Evolutionary conservation across 1,140 invertebrate species (phyloP).

Genomic region (Cotesia chilonis): DNA sequence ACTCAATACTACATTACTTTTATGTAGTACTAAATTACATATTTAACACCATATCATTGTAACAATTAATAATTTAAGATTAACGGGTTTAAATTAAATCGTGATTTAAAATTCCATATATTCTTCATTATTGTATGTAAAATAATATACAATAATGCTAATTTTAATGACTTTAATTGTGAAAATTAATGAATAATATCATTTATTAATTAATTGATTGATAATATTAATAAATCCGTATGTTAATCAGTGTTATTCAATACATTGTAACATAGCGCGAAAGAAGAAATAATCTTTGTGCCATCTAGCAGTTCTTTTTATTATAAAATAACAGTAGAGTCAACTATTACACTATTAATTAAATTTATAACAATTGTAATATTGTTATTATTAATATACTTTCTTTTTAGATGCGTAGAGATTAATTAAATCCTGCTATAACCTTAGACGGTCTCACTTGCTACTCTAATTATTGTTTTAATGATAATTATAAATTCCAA

Average conservation of each 20-base stretch:
- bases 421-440: no score
- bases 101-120: background rate
- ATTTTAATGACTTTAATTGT: slow-evolving; percentile 10
- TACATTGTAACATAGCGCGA: slow-evolving; percentile 56
- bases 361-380: background rate
- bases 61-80: background rate
- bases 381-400: background rate
- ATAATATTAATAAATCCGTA: slow-evolving; percentile 36
- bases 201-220: slow-evolving; percentile 6
- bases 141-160: background rate
- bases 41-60: slow-evolving; percentile 7
- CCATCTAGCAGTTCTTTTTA: slow-evolving; percentile 27
- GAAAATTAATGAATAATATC: background rate
- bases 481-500: no score
- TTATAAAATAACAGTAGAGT: slow-evolving; percentile 10
- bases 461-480: no score
- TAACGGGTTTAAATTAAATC: background rate
- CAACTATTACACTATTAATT: slow-evolving; percentile 1
- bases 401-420: background rate
- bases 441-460: no score
- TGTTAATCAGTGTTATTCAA: slow-evolving; percentile 35
- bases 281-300: slow-evolving; percentile 36
- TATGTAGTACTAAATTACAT: slow-evolving; percentile 8
- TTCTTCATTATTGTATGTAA: background rate
- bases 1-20: no score